Evolutionary conservation across 1,140 invertebrate genomes (phyloP).

Genomic region (Panagrolaimus sp.): DNA sequence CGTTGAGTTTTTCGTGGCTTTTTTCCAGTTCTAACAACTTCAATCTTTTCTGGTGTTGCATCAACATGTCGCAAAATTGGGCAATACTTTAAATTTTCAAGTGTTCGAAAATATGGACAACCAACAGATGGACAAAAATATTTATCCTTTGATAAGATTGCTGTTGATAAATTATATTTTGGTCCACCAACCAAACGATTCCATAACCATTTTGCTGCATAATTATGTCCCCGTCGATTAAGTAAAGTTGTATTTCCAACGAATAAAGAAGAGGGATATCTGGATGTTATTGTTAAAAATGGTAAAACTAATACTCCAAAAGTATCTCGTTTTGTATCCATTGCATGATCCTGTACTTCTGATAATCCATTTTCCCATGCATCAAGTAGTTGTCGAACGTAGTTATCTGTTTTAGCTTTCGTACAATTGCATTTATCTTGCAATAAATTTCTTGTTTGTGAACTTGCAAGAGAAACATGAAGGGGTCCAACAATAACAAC

Average conservation of each 20-base stretch:
- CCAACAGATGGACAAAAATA: constrained; percentile 52
- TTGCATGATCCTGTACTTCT: constrained; percentile 41
- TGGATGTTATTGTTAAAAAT: constrained; percentile 53
- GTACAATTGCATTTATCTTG: constrained; percentile 33
- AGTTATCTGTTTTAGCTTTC: background rate
- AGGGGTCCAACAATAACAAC: constrained; percentile 53
- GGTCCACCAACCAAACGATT: constrained; percentile 55
- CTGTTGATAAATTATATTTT: constrained; percentile 52
- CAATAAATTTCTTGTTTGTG: constrained; percentile 50
- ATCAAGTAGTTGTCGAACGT: constrained; percentile 22
- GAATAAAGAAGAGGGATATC: constrained; percentile 54
- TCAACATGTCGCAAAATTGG: constrained; percentile 42
- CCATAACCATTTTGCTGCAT: constrained; percentile 59
- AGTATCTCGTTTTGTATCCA: constrained; percentile 45
- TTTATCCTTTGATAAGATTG: constrained; percentile 53
- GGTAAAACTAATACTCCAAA: constrained; percentile 55
- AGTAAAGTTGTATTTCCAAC: constrained; percentile 43
- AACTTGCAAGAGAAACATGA: constrained; percentile 48
- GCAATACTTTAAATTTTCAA: constrained; percentile 47
- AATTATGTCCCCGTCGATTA: constrained; percentile 51
- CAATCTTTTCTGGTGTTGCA: constrained; percentile 28
- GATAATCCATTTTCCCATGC: constrained; percentile 40
- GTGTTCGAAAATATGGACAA: constrained; percentile 53
- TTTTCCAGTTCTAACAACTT: constrained; percentile 20
- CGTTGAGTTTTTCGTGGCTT: constrained; percentile 22